These are phyloP conservation scores for Aerospiza tachiro DNA, from an alignment of 2,797 vertebrate species.

Conservation along the genomic window DNA sequence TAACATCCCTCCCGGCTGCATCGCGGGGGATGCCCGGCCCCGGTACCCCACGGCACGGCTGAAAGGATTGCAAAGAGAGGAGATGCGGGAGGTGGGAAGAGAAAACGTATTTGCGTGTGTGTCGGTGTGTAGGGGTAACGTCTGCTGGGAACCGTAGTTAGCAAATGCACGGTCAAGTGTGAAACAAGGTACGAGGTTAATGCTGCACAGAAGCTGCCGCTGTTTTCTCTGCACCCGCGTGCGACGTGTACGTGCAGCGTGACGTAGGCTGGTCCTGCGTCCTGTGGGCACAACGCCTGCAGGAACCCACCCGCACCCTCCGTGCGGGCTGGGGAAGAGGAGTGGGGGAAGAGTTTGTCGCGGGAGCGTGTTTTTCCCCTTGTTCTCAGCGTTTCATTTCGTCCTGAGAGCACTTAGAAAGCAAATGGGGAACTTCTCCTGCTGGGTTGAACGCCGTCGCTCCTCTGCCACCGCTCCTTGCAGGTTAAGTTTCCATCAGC, in stretches of 20 bases:
- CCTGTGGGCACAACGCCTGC: rapidly evolving
- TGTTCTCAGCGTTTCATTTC: neutral
- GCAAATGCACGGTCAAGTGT: neutral
- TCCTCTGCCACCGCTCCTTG: neutral
- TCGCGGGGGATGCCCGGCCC: neutral
- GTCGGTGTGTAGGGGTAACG: rapidly evolving
- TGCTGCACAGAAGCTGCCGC: neutral
- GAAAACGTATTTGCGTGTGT: neutral
- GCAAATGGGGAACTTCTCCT: neutral
- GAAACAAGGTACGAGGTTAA: neutral
- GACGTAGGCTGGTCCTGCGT: neutral
- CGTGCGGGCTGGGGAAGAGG: rapidly evolving
- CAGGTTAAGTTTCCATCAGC: neutral
- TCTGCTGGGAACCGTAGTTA: neutral
- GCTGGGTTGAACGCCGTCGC: neutral
- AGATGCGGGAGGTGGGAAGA: neutral
- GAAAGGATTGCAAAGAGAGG: neutral
- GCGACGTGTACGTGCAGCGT: neutral
- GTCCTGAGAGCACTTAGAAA: neutral
- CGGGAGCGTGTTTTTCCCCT: rapidly evolving
- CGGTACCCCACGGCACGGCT: rapidly evolving
- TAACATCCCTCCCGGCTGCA: neutral
- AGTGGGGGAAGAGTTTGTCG: neutral
- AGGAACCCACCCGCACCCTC: neutral
- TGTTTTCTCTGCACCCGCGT: neutral